Evolutionary conservation across 2,888 invertebrate genomes (phyloP).

Genomic region (Archips xylosteana): DNA sequence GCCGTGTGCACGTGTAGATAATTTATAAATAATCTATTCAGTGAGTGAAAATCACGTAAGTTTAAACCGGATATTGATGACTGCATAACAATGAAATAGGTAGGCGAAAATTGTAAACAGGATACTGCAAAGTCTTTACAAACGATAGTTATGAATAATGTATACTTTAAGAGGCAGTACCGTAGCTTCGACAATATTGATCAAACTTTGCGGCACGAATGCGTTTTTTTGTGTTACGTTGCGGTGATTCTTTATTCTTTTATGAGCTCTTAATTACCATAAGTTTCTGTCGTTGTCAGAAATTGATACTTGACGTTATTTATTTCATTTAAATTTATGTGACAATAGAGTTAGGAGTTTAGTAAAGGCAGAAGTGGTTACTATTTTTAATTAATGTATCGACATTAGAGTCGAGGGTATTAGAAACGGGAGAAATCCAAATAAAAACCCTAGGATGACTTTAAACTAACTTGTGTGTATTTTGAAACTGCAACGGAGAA

Average conservation of each 20-base stretch:
- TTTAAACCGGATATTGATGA: no score
- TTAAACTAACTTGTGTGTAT: not conserved
- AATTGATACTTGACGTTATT: not conserved
- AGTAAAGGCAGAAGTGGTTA: not conserved
- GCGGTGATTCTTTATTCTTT: not conserved
- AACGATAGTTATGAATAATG: not conserved
- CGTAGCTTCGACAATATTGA: not conserved
- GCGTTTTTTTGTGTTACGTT: not conserved
- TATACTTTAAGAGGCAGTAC: not conserved
- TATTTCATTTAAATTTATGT: not conserved
- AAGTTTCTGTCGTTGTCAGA: not conserved
- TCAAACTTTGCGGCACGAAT: not conserved
- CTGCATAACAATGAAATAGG: no score
- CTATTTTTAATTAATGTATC: not conserved
- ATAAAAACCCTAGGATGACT: no score
- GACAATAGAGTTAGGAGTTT: not conserved
- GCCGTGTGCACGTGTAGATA: no score
- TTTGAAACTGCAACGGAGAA: not conserved
- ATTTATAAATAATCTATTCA: no score
- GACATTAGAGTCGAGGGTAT: no score
- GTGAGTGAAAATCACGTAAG: no score
- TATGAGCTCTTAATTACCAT: slow-evolving; percentile 3
- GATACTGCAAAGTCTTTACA: not conserved
- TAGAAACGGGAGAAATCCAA: no score
- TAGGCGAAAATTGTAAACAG: not conserved